Evolutionary conservation across 2,797 vertebrate species (phyloP).

Genomic region (Crax fasciolata): DNA sequence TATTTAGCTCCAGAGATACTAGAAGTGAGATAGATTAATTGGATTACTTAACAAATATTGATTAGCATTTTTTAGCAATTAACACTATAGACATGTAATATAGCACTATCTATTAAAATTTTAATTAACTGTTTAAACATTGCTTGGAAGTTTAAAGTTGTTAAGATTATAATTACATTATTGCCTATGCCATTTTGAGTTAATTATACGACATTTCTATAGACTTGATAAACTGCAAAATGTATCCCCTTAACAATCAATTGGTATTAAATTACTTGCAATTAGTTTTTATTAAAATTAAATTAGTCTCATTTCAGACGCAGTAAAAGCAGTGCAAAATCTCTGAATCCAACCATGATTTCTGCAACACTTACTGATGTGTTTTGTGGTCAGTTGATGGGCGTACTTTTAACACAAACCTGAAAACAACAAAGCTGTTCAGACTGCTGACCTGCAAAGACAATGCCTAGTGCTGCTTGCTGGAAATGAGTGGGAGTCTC

Average conservation of each 20-base stretch:
- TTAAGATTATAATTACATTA: constrained; percentile 81
- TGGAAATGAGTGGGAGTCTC: not conserved
- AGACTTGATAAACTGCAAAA: constrained; percentile 80
- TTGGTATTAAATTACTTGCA: constrained; percentile 81
- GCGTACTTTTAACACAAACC: not conserved
- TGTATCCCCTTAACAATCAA: constrained; percentile 81
- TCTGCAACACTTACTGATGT: constrained; percentile 37
- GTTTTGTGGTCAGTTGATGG: constrained; percentile 58
- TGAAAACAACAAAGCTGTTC: not conserved
- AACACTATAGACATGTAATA: constrained; percentile 68
- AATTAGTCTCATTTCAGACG: constrained; percentile 77
- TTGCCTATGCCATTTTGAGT: constrained; percentile 76
- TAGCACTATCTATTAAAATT: constrained; percentile 73
- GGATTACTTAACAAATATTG: constrained; percentile 65
- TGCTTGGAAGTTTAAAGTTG: constrained; percentile 77
- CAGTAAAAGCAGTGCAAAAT: constrained; percentile 53
- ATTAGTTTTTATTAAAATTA: constrained; percentile 83
- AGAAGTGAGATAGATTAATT: constrained; percentile 69
- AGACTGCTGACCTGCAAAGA: not conserved
- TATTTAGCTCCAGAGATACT: constrained; percentile 35
- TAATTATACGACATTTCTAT: constrained; percentile 81
- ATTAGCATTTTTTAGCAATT: constrained; percentile 72
- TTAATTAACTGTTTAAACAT: constrained; percentile 84
- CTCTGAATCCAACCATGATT: constrained; percentile 30
- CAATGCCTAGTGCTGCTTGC: fast-evolving